phyloP scores from a whole-genome alignment of 2,888 invertebrate genomes.

The Polyploca ridens region DNA sequence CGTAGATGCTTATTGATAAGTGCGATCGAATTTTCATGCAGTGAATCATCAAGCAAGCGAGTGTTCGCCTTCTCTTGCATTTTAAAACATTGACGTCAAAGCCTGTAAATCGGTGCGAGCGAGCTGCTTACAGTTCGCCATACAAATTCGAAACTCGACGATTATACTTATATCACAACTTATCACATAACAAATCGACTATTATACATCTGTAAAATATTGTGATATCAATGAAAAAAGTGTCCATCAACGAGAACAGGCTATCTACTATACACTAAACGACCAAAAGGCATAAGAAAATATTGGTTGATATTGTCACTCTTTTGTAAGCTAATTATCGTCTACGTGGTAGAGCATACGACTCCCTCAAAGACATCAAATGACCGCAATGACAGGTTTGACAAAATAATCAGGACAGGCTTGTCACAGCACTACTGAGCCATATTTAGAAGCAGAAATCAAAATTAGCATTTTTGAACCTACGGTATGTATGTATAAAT shows the following conservation, averaged over 20 bases:
- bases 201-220: background rate
- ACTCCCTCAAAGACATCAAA: constrained; percentile 2
- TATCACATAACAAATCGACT: background rate
- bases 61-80: no score
- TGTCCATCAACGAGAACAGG: background rate
- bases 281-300: background rate
- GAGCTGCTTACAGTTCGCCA: no score
- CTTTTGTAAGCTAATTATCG: background rate
- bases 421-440: background rate
- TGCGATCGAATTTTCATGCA: no score
- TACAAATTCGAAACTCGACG: no score
- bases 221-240: no score
- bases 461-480: background rate
- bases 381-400: background rate
- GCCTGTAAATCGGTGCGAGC: no score
- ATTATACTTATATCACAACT: no score
- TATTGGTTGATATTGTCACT: background rate
- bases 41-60: no score
- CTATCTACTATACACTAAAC: background rate
- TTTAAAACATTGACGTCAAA: no score
- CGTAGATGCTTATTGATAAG: no score
- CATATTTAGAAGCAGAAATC: background rate
- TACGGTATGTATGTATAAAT: no score
- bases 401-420: background rate
- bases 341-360: constrained; percentile 2